Conservation (phyloP, 2,888 invertebrate species). For the Agrypnus murinus region DNA sequence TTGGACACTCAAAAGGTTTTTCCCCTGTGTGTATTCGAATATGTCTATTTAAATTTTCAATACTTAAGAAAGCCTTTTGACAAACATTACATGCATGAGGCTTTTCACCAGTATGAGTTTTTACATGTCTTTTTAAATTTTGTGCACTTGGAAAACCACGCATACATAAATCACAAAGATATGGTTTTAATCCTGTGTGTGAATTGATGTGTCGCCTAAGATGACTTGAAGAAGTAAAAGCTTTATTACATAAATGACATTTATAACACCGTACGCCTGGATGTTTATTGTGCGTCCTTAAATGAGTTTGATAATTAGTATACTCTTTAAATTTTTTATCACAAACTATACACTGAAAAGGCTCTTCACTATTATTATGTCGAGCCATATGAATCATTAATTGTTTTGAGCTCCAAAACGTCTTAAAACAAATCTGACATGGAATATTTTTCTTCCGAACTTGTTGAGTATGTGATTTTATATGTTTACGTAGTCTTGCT, state of each 20-base stretch:
- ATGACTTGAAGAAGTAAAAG: conserved; percentile 63
- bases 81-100: conserved; percentile 64
- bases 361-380: conserved; percentile 60
- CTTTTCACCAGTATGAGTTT: conserved; percentile 66
- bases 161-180: conserved; percentile 62
- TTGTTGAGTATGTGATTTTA: conserved; percentile 60
- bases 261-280: conserved; percentile 59
- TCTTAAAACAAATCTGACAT: conserved; percentile 62
- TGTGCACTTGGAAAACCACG: conserved; percentile 64
- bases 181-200: conserved; percentile 66
- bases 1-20: conserved; percentile 63
- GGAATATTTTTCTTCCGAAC: conserved; percentile 59
- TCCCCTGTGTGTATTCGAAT: conserved; percentile 67
- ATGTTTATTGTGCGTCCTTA: conserved; percentile 57
- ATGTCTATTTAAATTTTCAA: conserved; percentile 65
- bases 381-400: conserved; percentile 61
- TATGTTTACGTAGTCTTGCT: conserved; percentile 64
- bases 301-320: conserved; percentile 60
- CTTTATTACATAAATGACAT: conserved; percentile 64
- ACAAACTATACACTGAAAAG: conserved; percentile 64
- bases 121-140: conserved; percentile 65
- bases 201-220: conserved; percentile 65
- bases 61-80: conserved; percentile 61
- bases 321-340: conserved; percentile 63
- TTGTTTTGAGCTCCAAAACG: conserved; percentile 63